Conservation (phyloP, 2,113 vertebrate species). For the Elephas maximus region DNA sequence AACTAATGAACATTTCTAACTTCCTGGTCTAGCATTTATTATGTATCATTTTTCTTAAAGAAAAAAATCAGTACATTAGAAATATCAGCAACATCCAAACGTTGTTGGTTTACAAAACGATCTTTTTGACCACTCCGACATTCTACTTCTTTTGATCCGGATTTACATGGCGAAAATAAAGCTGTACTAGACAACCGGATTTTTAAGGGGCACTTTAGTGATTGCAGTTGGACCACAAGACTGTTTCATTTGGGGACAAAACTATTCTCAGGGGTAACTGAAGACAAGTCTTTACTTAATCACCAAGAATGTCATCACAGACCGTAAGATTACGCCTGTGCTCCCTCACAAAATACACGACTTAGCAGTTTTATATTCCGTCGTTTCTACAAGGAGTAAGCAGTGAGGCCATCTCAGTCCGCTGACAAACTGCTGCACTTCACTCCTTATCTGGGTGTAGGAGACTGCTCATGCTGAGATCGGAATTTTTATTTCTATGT, state of each 20-base stretch:
- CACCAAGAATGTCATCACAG: no score
- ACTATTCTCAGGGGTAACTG: neutral
- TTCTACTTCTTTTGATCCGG: neutral
- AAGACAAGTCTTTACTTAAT: neutral
- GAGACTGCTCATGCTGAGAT: rapidly evolving
- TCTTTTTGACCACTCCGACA: neutral
- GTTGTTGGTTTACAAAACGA: neutral
- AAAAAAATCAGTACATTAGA: neutral
- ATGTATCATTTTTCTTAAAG: neutral
- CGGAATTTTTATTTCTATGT: neutral
- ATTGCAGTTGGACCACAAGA: neutral
- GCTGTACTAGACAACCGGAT: neutral
- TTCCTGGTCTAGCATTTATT: neutral
- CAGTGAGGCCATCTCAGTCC: rapidly evolving
- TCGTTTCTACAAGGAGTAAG: neutral
- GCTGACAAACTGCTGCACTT: rapidly evolving
- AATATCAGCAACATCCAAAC: neutral
- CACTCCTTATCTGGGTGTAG: rapidly evolving
- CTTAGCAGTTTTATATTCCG: neutral
- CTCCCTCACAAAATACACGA: neutral
- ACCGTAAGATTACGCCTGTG: neutral
- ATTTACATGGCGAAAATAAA: neutral
- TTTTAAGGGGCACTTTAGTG: neutral
- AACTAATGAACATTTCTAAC: neutral
- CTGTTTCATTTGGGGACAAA: neutral